Evolutionary conservation across 1,140 invertebrate species (phyloP).

Genomic region (Sinella curviseta): DNA sequence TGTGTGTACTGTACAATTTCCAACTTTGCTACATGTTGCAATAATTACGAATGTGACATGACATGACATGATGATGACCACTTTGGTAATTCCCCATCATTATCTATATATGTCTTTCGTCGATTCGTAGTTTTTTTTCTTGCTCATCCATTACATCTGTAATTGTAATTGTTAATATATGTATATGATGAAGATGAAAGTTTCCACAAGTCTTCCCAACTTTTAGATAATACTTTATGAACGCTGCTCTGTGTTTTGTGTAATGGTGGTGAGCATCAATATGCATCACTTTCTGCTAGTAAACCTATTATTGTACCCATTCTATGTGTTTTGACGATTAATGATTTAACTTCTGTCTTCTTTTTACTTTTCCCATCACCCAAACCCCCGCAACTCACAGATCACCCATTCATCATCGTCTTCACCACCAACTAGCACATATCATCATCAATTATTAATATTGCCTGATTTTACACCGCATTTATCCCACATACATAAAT

Average conservation of each 20-base stretch:
- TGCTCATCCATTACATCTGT: not conserved
- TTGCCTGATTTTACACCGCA: too few species aligned
- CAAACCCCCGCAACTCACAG: not conserved
- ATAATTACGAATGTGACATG: not conserved
- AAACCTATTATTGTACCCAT: too few species aligned
- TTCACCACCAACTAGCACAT: not conserved
- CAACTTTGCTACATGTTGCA: not conserved
- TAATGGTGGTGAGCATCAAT: not conserved
- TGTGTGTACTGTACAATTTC: not conserved
- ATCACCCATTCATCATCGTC: too few species aligned
- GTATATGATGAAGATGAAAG: not conserved
- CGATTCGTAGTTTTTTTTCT: not conserved
- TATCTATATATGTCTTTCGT: not conserved
- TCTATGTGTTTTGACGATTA: not conserved
- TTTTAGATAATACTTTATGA: not conserved
- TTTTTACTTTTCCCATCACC: not conserved
- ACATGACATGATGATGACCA: slow-evolving; percentile 18
- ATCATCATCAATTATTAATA: too few species aligned
- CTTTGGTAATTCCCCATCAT: slow-evolving; percentile 8
- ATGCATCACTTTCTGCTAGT: not conserved
- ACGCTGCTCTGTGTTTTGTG: not conserved
- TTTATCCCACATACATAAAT: too few species aligned
- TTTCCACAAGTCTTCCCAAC: not conserved
- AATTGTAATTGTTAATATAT: not conserved
- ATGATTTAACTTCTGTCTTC: not conserved